Evolutionary conservation across 1,140 invertebrate genomes (phyloP).

Genomic region (silkworm (Bombyx mori)): DNA sequence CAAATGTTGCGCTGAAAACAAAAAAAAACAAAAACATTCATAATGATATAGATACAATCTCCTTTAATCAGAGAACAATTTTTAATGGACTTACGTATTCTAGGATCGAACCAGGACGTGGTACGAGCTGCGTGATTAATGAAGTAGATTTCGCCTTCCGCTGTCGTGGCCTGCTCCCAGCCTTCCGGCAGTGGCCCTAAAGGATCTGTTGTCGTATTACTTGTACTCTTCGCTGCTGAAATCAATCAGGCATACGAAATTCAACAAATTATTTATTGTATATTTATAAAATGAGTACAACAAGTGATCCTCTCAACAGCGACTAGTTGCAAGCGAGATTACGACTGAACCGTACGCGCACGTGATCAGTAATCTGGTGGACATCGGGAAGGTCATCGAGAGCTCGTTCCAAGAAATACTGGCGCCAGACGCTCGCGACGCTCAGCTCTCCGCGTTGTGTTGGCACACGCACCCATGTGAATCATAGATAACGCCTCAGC

Average conservation of each 20-base stretch:
- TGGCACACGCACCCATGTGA: conserved; percentile 22
- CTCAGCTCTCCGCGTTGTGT: conserved; percentile 9
- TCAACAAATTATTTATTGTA: conserved; percentile 12
- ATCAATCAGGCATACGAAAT: conserved; percentile 43
- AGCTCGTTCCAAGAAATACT: conserved; percentile 41
- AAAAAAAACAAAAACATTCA: not conserved
- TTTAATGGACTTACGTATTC: conserved; percentile 86
- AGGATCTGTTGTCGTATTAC: conserved; percentile 64
- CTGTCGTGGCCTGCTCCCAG: conserved; percentile 95
- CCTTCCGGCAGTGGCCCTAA: conserved; percentile 92
- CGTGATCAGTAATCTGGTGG: conserved; percentile 36
- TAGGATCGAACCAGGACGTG: conserved; percentile 97
- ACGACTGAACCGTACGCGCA: conserved; percentile 27
- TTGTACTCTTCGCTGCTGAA: conserved; percentile 70
- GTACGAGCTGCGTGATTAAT: conserved; percentile 96
- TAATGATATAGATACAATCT: not conserved
- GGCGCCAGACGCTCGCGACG: conserved; percentile 34
- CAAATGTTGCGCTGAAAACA: conserved; percentile 78
- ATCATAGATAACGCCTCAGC: conserved; percentile 13
- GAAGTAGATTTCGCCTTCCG: conserved; percentile 96
- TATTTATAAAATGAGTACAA: conserved; percentile 16
- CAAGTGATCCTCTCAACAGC: conserved; percentile 57
- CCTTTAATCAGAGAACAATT: not conserved
- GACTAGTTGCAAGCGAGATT: conserved; percentile 56
- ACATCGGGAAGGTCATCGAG: conserved; percentile 37